These are phyloP conservation scores for Blastobasis adustella DNA, from an alignment of 2,888 invertebrate species.

Conservation along the genomic window DNA sequence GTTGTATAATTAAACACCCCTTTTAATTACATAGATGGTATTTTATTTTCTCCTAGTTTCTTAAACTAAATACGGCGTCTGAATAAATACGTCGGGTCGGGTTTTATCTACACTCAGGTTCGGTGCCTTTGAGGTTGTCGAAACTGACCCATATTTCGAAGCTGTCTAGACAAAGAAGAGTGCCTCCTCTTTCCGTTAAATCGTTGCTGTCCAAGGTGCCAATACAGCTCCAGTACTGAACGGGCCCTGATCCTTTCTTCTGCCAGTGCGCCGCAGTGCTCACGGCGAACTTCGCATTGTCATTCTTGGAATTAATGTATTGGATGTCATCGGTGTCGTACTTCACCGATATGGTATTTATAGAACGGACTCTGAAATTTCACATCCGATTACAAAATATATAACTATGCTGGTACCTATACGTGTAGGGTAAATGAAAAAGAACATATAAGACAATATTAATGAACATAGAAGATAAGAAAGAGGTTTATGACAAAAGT, in stretches of 20 bases:
- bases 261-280: slow-evolving; percentile 46
- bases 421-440: too few relatives aligned
- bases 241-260: slow-evolving; percentile 14
- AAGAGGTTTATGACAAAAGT: too few relatives aligned
- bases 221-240: slow-evolving; percentile 41
- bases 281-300: slow-evolving; percentile 39
- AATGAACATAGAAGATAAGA: too few relatives aligned
- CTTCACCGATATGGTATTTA: slow-evolving; percentile 36
- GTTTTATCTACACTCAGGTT: slow-evolving; percentile 33
- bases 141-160: slow-evolving; percentile 42
- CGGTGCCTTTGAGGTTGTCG: slow-evolving; percentile 44
- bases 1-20: slow-evolving; percentile 26
- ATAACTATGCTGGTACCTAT: too few relatives aligned
- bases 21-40: slow-evolving; percentile 41
- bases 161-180: slow-evolving; percentile 35
- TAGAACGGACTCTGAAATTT: slow-evolving; percentile 41
- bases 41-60: background rate
- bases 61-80: background rate
- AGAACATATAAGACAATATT: too few relatives aligned
- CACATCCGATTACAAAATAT: too few relatives aligned
- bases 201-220: slow-evolving; percentile 30
- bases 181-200: slow-evolving; percentile 21
- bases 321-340: too few relatives aligned
- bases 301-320: slow-evolving; percentile 19
- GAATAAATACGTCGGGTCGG: background rate